Evolutionary conservation across 1,140 invertebrate species (phyloP), one percentile per base, ranked within the genome.

Genomic region (Pachypsylla venusta): DNA sequence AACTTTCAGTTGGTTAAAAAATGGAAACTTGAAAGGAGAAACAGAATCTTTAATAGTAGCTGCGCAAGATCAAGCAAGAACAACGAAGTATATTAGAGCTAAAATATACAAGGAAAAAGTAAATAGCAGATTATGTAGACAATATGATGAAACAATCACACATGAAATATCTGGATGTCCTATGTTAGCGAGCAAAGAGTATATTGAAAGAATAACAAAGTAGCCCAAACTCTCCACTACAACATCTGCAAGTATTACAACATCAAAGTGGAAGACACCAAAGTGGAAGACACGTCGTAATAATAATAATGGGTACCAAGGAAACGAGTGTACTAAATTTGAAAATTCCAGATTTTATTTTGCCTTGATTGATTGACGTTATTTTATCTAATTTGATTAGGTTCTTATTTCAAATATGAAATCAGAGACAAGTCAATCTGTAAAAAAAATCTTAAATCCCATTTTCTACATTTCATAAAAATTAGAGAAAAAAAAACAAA

Each of bases 41-140:
- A 48, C 42, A 10, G 54, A 55, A 55, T 10, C 19, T 2, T 16
- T 55, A 22, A 55, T 55, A 24, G n/a, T 27, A 55, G 54, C 54
- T 25, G 22, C 22, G 4, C 54, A 55, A 22, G 54, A 55, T n/a
- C 54, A 55, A 55, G 54, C 54, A 3, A 55, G n/a, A 25, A 27
- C 54, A 27, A 55, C 54, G 16, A 55, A 55, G 4, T 55, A 55
- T n/a, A 24, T 25, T n/a, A 55, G 24, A 22, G 25, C 19, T 19
- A 55, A 22, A 25, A 27, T 55, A 55, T n/a, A 48, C 16, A 48
- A 48, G 22, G 4, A 5, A 48, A n/a, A 48, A n/a, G 16, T 19
- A 48, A 22, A 48, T 48, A 19, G 42, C 5, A 5, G 42, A 48
- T 22, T 48, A 4, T 48, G 42, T 48, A 48, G 22, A 4, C 42